Evolutionary conservation across 35 echinoderm and acorn worm species (phyloP).

Genomic region (Patiria miniata): DNA sequence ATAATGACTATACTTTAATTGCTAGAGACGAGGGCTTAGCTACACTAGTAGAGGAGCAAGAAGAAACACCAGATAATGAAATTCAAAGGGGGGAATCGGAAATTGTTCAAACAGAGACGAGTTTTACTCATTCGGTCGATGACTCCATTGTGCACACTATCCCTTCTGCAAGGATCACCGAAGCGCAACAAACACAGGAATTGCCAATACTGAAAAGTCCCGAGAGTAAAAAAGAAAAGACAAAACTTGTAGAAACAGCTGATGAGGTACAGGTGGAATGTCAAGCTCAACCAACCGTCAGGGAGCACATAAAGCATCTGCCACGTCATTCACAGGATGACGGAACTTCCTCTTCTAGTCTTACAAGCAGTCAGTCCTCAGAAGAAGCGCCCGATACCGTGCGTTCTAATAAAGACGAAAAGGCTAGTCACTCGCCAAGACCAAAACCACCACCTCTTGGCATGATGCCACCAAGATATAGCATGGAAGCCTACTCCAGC

Average conservation of each 20-base stretch:
- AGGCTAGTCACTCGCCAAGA: conserved; percentile 8
- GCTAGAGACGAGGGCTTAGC: conserved; percentile 67
- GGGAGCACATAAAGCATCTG: neutral
- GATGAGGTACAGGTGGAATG: neutral
- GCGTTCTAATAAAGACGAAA: neutral
- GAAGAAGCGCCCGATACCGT: neutral
- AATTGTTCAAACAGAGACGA: neutral
- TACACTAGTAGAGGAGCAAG: conserved; percentile 83
- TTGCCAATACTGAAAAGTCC: neutral
- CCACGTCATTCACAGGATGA: neutral
- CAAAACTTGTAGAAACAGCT: neutral
- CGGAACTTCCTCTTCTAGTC: neutral
- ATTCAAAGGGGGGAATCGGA: neutral
- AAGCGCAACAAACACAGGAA: neutral
- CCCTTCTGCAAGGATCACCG: neutral
- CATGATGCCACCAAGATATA: neutral
- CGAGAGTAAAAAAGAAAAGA: neutral
- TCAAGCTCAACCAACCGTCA: neutral
- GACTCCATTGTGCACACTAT: neutral
- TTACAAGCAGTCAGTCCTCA: conserved; percentile 5
- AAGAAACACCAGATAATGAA: conserved; percentile 62
- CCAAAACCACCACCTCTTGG: conserved; percentile 37
- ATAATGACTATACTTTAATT: neutral
- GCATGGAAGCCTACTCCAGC: neutral
- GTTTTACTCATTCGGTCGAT: neutral